phyloP scores from a whole-genome alignment of 92 coral and sea anemone genomes.

The Pocillopora grandis region DNA sequence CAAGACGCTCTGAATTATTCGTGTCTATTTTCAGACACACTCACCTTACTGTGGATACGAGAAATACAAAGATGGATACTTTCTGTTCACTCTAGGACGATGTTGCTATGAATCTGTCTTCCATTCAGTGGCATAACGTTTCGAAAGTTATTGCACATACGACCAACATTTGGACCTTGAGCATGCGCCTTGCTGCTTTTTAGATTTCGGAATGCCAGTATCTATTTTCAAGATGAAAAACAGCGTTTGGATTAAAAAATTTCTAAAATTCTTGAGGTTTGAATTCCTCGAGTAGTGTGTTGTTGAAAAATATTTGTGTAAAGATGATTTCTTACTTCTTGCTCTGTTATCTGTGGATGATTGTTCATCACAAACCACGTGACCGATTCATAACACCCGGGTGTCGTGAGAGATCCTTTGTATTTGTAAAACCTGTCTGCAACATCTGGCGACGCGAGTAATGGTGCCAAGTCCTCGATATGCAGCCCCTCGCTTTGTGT shows the following conservation, averaged over 20 bases:
- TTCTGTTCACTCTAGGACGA: conserved; percentile 20
- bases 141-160: conserved; percentile 61
- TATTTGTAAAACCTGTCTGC: conserved; percentile 66
- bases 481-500: conserved; percentile 50
- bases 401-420: conserved; percentile 64
- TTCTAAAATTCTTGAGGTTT: not conserved
- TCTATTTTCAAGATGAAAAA: conserved; percentile 26
- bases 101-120: conserved; percentile 52
- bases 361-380: conserved; percentile 69
- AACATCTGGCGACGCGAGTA: conserved; percentile 55
- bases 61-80: not conserved
- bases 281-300: too few relatives aligned
- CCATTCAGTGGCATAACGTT: conserved; percentile 53
- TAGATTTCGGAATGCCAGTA: conserved; percentile 54
- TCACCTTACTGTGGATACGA: not conserved
- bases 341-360: conserved; percentile 53
- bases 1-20: not conserved
- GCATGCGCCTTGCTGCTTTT: conserved; percentile 57
- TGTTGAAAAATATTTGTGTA: too few relatives aligned
- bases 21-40: not conserved
- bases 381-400: conserved; percentile 65
- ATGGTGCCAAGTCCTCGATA: conserved; percentile 62
- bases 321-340: conserved; percentile 28
- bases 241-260: not conserved
- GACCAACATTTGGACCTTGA: conserved; percentile 30